Evolutionary conservation across 2,797 vertebrate species (phyloP), one percentile per base, ranked within the genome.

Genomic region (Galagoides demidoff): DNA sequence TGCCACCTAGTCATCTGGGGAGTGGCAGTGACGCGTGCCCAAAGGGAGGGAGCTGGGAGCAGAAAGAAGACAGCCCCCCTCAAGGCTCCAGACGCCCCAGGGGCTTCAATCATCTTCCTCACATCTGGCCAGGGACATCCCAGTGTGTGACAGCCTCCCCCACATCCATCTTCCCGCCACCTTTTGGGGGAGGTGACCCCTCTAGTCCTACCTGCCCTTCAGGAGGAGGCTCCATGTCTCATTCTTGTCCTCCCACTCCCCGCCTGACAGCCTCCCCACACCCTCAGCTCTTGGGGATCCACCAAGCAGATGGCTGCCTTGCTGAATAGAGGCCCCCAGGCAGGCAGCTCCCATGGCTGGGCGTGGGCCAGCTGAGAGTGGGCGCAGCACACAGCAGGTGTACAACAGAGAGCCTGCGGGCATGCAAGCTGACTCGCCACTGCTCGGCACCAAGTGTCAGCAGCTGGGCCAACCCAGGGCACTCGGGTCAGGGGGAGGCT

Each of bases 381-480:
- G 43, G 39, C 5, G 3, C 1, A 20, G 34, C 10, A 1, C 23
- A 34, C 0, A 14, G 31, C 1, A 45, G 85, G 92, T 1, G 20
- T 49, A 25, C 25, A 25, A 2, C 0, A 29, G 23, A 0, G 9
- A 45, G 7, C 31, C 22, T 10, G 17, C 8, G 23, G 52, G 39
- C 22, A 37, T 29, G 0, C 0, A 0, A 1, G 29, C 66, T 52
- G 74, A 82, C 70, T 25, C 23, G 17, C 34, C 9, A 17, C 22
- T 23, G 11, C 19, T 34, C 3, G 11, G n/a, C 59, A 7, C 45
- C 61, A 85, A 13, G 20, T 5, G 17, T 49, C 1, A 4, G 45
- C 31, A 4, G 22, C 9, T 9, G 4, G 55, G 2, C 22, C 37
- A 29, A 43, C 17, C 29, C 0, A 6, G 55, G 39, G 31, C 2